These are phyloP conservation scores for Cylas formicarius DNA, from an alignment of 1,140 invertebrate species.

Conservation along the genomic window DNA sequence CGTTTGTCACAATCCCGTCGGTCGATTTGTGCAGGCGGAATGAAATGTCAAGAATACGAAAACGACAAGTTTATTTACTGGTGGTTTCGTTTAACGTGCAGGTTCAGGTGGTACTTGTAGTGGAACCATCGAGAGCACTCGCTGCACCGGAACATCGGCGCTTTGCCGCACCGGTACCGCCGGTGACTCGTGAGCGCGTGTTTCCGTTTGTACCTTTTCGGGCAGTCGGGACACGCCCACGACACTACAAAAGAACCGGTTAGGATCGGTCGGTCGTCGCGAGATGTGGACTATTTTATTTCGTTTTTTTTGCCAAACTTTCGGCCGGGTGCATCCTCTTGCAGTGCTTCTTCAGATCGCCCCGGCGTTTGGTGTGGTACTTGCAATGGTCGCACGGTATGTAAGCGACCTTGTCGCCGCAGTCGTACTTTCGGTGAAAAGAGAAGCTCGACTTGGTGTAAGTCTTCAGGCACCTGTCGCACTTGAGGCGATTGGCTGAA, in stretches of 20 bases:
- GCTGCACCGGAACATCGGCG: constrained; percentile 41
- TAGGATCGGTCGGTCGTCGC: no score
- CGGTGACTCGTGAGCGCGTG: constrained; percentile 37
- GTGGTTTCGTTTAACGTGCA: no score
- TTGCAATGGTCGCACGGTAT: constrained; percentile 41
- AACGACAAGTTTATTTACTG: no score
- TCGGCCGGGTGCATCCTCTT: background rate
- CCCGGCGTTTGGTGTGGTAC: constrained; percentile 38
- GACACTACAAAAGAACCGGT: no score
- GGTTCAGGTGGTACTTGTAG: no score
- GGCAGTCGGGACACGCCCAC: background rate
- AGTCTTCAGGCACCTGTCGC: constrained; percentile 7
- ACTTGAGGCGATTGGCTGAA: background rate
- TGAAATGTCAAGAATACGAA: no score
- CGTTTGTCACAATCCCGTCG: no score
- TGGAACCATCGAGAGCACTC: no score
- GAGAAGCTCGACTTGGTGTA: constrained; percentile 15
- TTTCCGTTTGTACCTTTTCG: background rate
- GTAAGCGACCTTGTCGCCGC: constrained; percentile 30
- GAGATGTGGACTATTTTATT: no score
- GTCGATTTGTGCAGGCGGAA: no score
- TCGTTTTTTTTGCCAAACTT: no score
- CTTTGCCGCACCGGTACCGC: constrained; percentile 42
- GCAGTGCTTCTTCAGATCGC: constrained; percentile 28
- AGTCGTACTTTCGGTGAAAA: constrained; percentile 20